Evolutionary conservation across 2,797 vertebrate species (phyloP), one percentile per base, ranked within the genome.

Genomic region (Brachyrhaphis roseni): DNA sequence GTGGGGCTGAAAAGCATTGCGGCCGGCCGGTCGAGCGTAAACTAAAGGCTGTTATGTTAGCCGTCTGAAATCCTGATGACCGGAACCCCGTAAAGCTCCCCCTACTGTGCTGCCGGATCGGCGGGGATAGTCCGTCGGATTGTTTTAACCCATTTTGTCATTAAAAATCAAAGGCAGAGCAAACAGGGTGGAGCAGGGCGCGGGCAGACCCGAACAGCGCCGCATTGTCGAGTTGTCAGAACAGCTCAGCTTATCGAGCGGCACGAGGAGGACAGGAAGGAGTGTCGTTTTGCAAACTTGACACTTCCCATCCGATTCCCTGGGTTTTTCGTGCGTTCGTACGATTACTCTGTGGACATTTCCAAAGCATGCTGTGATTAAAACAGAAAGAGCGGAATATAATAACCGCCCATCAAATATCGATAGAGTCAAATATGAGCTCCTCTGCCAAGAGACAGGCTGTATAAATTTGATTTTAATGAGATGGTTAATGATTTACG

Each of bases 141-240:
- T 97, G 97, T 98, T 97, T 97, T 96, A 92, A 96, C 97, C 97
- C 97, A 97, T 97, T 97, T 97, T 96, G 94, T 96, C 96, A 96
- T 97, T 97, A 96, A 97, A 97, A 97, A 97, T 96, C 95, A 89
- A 94, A 95, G 93, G 95, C 96, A 96, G 95, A 96, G 96, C 87
- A 97, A 97, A 97, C 96, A 97, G 95, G 95, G 95, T 91, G 95
- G 93, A 93, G 94, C 93, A 93, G 96, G 94, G 94, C 92, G 95
- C 91, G 92, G 93, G 93, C 94, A n/a, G 94, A 92, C 89, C 93
- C 88, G 88, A 92, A 96, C 95, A 96, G 96, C 95, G 47, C 93
- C 62, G 93, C 93, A 97, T 97, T 98, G 97, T 97, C 94, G 88
- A 94, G 92, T 93, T 97, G 97, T 97, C 97, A 97, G 94, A 96